These are phyloP conservation scores for Andrena bicolor DNA, from an alignment of 2,888 invertebrate genomes.

Conservation along the genomic window DNA sequence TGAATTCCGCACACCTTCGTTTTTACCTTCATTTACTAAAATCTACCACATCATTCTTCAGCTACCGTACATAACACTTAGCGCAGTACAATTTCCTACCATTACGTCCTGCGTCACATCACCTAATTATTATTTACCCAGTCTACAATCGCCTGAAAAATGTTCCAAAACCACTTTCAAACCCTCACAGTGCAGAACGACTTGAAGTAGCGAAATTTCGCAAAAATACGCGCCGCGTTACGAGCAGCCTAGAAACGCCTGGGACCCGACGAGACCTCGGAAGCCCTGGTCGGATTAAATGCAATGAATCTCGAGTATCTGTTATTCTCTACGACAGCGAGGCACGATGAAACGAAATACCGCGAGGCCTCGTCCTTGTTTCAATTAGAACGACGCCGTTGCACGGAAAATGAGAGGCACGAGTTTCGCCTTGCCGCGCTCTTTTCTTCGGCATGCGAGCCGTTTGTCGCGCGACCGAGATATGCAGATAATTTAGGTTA, in stretches of 20 bases:
- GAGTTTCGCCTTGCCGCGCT: conserved; percentile 3
- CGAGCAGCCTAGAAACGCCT: neutral
- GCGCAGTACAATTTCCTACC: too few relatives aligned
- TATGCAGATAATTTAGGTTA: conserved; percentile 41
- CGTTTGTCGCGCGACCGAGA: neutral
- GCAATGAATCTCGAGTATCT: neutral
- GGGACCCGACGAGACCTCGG: neutral
- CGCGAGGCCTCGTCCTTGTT: conserved; percentile 25
- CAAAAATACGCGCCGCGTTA: too few relatives aligned
- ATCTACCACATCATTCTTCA: too few relatives aligned
- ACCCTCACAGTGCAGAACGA: too few relatives aligned
- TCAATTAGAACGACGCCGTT: conserved; percentile 20
- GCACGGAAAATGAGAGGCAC: conserved; percentile 2
- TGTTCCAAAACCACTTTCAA: too few relatives aligned
- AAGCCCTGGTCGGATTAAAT: neutral
- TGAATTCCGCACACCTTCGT: too few relatives aligned
- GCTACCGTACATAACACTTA: too few relatives aligned
- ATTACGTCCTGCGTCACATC: too few relatives aligned
- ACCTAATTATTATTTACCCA: too few relatives aligned
- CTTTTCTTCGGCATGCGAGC: neutral
- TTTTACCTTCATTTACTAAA: too few relatives aligned
- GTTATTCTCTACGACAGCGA: neutral
- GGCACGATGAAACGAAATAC: neutral
- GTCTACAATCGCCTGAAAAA: too few relatives aligned
- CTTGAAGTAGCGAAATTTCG: too few relatives aligned